Base-by-base conservation (phyloP, 2,113 vertebrate species). In the Grammomys surdaster region DNA sequence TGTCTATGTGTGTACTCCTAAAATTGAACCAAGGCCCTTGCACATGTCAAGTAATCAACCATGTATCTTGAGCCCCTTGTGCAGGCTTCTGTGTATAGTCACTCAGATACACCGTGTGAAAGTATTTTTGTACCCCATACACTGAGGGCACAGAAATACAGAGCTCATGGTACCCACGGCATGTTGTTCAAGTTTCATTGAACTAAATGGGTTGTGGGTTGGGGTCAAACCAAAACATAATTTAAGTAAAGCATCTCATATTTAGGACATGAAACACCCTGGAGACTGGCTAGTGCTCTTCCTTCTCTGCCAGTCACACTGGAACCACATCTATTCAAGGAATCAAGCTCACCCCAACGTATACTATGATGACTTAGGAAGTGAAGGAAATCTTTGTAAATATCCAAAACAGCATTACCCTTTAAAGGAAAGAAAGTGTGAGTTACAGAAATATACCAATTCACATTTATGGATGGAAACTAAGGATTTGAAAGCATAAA, bases 141-240 rank as follows among this genome's bases (percentile, higher is more conserved):
- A 31, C 72, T 10, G 4, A 11, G 19, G 69, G 67, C 40, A 48
- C 60, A 51, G n/a, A 60, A 69, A 5, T 26, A 17, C 63, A 28
- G 16, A 40, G 43, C 10, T 28, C 72, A 12, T 13, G 10, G 65
- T 65, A 12, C 33, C 65, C 65, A 31, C 0, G 0, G 36, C 17
- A 26, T 36, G 17, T 58, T 85, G 28, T 22, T 56, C 90, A 24
- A 14, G 51, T 40, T 88, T 75, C 70, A 63, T 14, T n/a, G 43
- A 56, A 86, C 24, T 16, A 90, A 46, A 26, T 17, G 78, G 36
- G 65, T 28, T n/a, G 43, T 7, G 1, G 16, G 13, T 20, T 58
- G 56, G 8, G 54, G 3, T 70, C 51, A 14, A 14, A 24, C 22
- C 46, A 43, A 60, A 82, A 33, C 31, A n/a, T 17, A 46, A 43